These are phyloP conservation scores for Molorchus minor DNA, from an alignment of 2,888 invertebrate genomes.

Conservation along the genomic window DNA sequence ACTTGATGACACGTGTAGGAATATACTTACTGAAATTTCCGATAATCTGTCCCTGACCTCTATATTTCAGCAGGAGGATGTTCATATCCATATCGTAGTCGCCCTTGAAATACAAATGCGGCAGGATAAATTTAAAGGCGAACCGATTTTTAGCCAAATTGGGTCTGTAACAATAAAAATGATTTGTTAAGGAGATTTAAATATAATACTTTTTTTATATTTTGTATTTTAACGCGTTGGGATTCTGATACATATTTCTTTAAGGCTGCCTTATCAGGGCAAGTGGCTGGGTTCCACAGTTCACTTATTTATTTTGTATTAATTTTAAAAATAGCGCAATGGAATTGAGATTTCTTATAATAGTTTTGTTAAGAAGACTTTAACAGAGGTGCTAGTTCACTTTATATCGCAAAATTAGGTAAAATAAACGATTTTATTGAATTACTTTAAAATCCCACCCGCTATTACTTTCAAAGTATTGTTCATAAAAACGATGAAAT, in stretches of 20 bases:
- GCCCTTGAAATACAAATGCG: constrained; percentile 69
- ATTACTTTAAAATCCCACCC: too few species aligned
- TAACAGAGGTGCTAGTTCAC: too few species aligned
- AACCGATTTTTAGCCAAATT: constrained; percentile 71
- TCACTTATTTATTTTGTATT: not conserved
- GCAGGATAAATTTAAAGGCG: constrained; percentile 70
- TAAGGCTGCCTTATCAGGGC: not conserved
- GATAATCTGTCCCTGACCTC: constrained; percentile 72
- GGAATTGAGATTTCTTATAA: not conserved
- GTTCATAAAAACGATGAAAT: too few species aligned
- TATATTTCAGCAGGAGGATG: constrained; percentile 69
- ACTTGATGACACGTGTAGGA: not conserved
- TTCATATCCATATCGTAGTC: constrained; percentile 76
- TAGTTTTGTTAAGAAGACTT: not conserved
- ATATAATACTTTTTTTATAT: too few species aligned
- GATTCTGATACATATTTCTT: not conserved
- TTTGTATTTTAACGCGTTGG: too few species aligned
- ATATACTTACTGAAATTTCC: constrained; percentile 73
- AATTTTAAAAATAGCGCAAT: not conserved
- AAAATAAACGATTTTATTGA: too few species aligned
- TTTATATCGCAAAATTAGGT: too few species aligned
- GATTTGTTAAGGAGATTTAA: not conserved
- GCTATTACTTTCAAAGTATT: too few species aligned
- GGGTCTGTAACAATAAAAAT: constrained; percentile 63
- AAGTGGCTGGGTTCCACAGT: not conserved